Conservation (phyloP, 2,888 invertebrate species). For the Nasonovia ribisnigri region DNA sequence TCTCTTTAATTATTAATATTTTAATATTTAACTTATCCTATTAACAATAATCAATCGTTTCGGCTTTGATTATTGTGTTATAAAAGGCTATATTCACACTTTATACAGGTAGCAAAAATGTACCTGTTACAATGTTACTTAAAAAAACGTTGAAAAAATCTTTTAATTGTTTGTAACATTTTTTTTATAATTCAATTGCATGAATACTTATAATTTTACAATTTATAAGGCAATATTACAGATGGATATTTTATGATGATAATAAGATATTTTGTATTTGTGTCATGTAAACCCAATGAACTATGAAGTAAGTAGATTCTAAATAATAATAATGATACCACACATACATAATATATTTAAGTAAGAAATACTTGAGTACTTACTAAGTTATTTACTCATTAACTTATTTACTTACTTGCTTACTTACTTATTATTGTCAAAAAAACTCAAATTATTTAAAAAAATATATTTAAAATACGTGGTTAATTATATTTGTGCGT, state of each 20-base stretch:
- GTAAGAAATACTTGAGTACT: neutral
- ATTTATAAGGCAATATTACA: neutral
- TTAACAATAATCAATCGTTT: too few species aligned
- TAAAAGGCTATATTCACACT: too few species aligned
- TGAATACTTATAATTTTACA: neutral
- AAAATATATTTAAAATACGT: too few species aligned
- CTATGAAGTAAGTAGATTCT: neutral
- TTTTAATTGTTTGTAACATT: neutral
- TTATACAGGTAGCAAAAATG: too few species aligned
- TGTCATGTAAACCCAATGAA: neutral
- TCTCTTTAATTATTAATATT: too few species aligned
- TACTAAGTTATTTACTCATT: neutral
- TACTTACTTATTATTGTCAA: too few species aligned
- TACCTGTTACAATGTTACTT: too few species aligned
- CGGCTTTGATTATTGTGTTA: too few species aligned
- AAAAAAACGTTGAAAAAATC: neutral
- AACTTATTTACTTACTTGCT: too few species aligned
- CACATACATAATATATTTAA: neutral
- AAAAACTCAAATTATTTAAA: too few species aligned
- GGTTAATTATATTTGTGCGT: too few species aligned
- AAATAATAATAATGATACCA: neutral
- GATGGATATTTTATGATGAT: neutral
- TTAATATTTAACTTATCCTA: too few species aligned
- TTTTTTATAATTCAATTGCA: neutral
- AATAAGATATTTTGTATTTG: neutral